These are phyloP conservation scores for Drosophila leontia DNA, from an alignment of 1,140 invertebrate genomes.

Conservation along the genomic window DNA sequence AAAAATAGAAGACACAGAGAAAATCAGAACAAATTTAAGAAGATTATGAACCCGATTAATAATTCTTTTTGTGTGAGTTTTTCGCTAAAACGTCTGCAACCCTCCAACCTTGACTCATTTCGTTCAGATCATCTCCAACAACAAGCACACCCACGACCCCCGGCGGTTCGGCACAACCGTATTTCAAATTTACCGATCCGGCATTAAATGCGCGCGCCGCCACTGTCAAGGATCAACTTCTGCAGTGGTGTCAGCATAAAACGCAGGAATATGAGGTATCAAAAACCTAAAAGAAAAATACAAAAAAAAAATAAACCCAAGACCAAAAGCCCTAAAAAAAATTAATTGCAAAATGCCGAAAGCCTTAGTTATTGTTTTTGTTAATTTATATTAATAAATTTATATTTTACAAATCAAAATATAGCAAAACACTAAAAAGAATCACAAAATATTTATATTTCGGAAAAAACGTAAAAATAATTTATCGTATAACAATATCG, in stretches of 20 bases:
- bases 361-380: conserved; percentile 47
- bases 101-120: conserved; percentile 73
- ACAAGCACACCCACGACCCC: conserved; percentile 87
- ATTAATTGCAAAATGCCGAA: conserved; percentile 44
- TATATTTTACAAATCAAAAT: not conserved
- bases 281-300: conserved; percentile 58
- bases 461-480: too few species aligned
- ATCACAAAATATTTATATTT: not conserved
- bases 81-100: conserved; percentile 77
- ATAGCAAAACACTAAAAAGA: not conserved
- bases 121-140: conserved; percentile 87
- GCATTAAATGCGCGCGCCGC: conserved; percentile 93
- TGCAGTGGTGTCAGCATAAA: conserved; percentile 98
- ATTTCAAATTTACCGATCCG: conserved; percentile 95
- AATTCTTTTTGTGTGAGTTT: conserved; percentile 68
- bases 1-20: conserved; percentile 31
- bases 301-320: conserved; percentile 26
- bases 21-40: conserved; percentile 25
- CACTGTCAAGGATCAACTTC: conserved; percentile 97
- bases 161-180: conserved; percentile 86
- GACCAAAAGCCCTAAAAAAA: conserved; percentile 11
- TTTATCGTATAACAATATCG: not conserved
- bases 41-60: conserved; percentile 29
- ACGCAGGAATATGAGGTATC: conserved; percentile 97
- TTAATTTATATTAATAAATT: conserved; percentile 1